A percentile compares a stretch with the other conserved stretches of the same genome.
Conservation (phyloP, 1,140 invertebrate species). For the Atopsyche davidsoni region DNA sequence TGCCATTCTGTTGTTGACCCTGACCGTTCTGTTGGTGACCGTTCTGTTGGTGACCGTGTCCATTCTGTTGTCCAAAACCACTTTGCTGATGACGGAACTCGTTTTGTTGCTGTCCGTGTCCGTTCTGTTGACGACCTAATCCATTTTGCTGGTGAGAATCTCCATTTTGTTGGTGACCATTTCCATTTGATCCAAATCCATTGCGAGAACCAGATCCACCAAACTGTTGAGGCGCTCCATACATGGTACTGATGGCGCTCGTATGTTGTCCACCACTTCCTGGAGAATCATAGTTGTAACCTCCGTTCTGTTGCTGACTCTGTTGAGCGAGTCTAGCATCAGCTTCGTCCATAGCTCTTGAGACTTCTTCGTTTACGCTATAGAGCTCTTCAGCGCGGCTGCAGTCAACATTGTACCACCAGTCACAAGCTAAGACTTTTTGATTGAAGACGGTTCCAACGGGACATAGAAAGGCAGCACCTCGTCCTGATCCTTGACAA, state of each 20-base stretch:
- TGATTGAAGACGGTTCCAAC: slow-evolving; percentile 58
- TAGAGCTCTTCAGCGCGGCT: slow-evolving; percentile 31
- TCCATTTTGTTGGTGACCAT: slow-evolving; percentile 16
- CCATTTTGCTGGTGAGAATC: slow-evolving; percentile 13
- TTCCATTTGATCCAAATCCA: slow-evolving; percentile 11
- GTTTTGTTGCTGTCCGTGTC: slow-evolving; percentile 11
- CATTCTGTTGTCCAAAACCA: slow-evolving; percentile 4
- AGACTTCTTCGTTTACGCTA: slow-evolving; percentile 16
- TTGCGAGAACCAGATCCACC: slow-evolving; percentile 3
- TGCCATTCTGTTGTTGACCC: slow-evolving; percentile 1
- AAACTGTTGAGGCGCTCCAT: neutral
- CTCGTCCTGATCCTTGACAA: slow-evolving; percentile 44
- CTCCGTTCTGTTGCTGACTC: slow-evolving; percentile 3
- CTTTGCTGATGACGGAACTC: slow-evolving; percentile 3
- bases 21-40: slow-evolving; percentile 14
- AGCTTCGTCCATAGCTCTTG: slow-evolving; percentile 25
- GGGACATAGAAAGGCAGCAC: slow-evolving; percentile 51
- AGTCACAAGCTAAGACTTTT: slow-evolving; percentile 48
- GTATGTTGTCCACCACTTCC: neutral
- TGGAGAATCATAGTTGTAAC: slow-evolving; percentile 9
- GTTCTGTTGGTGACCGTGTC: slow-evolving; percentile 11
- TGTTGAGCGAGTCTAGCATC: slow-evolving; percentile 15
- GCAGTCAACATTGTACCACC: slow-evolving; percentile 54
- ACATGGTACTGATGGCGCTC: slow-evolving; percentile 1
- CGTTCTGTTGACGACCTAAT: slow-evolving; percentile 6